Base-by-base conservation (phyloP, 2,113 vertebrate genomes). In the Tenrec ecaudatus region DNA sequence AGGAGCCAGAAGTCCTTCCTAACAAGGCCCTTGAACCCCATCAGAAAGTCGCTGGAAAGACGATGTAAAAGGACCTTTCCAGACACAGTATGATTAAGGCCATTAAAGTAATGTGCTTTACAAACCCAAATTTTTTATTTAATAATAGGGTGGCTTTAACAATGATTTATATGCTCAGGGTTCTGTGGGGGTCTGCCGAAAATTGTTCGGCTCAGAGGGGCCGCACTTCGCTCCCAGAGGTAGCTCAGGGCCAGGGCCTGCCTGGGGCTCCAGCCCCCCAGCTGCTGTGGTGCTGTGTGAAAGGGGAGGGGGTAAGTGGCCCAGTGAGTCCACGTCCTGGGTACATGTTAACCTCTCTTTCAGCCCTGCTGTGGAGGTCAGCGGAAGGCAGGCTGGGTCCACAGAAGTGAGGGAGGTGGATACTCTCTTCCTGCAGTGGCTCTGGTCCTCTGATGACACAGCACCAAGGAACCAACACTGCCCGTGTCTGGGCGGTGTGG, bases 91-190 rank as follows among this genome's bases (percentile, higher is more conserved):
- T 38, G 77, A 89, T 80, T 78, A 93, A 90, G 79, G 60, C 40
- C 62, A 85, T 25, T 75, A 87, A 94, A 94, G 40, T 76, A 89
- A 82, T 64, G 79, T 71, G 68, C 62, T 86, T 94, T 91, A 84
- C 43, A n/a, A n/a, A n/a, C 20, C 27, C 73, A 19, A 80, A 76
- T 88, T 89, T 88, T 84, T 94, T 77, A 76, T 90, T 95, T 89
- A 94, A 92, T 92, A 95, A 89, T 27, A 71, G 25, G 31, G 77
- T 64, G 14, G 8, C 22, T 92, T 73, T 43, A 43, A 80, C 62
- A 84, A 82, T 75, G 17, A 95, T 75, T 89, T 82, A 40, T 11
- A 89, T 29, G 14, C 68, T 94, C n/a, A n/a, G 23, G 36, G 57
- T 93, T 95, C 64, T 62, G 8, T 40, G 22, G 64, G 29, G 40